phyloP scores from a whole-genome alignment of 2,888 invertebrate genomes.

The Tyria jacobaeae region DNA sequence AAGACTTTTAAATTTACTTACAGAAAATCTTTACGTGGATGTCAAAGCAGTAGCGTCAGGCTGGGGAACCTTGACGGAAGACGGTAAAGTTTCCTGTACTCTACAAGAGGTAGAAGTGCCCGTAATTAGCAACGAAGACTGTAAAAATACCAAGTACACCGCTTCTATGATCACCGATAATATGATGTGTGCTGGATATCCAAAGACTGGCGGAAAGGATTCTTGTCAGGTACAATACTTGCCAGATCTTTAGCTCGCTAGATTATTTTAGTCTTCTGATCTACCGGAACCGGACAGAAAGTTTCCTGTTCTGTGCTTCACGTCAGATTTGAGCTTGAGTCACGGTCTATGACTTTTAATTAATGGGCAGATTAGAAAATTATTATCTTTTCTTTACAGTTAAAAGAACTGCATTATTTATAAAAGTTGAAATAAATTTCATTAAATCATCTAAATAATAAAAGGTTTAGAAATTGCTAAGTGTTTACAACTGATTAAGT shows the following conservation, averaged over 20 bases:
- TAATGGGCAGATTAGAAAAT: too few species aligned
- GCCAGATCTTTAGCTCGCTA: not conserved
- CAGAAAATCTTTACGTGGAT: constrained; percentile 90
- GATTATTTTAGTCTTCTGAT: not conserved
- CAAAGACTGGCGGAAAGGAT: constrained; percentile 90
- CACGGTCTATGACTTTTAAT: too few species aligned
- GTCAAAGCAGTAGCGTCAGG: constrained; percentile 92
- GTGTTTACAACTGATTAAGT: too few species aligned
- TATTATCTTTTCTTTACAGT: too few species aligned
- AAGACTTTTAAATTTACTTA: not conserved
- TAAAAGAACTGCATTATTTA: too few species aligned
- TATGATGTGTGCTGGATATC: constrained; percentile 95
- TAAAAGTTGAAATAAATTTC: too few species aligned
- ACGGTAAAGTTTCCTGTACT: constrained; percentile 93
- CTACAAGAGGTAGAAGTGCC: constrained; percentile 94
- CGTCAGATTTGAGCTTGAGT: too few species aligned
- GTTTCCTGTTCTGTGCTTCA: too few species aligned
- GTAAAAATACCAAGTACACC: constrained; percentile 92
- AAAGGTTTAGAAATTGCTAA: too few species aligned
- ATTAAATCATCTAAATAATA: too few species aligned
- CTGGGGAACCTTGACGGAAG: constrained; percentile 95
- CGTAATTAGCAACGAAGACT: constrained; percentile 90
- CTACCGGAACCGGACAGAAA: too few species aligned
- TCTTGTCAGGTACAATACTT: constrained; percentile 92
- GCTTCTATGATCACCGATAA: constrained; percentile 94